A percentile compares a stretch with the other conserved stretches of the same genome.
Evolutionary conservation across 2,888 invertebrate species (phyloP).

Genomic region (Trichacis sp.): DNA sequence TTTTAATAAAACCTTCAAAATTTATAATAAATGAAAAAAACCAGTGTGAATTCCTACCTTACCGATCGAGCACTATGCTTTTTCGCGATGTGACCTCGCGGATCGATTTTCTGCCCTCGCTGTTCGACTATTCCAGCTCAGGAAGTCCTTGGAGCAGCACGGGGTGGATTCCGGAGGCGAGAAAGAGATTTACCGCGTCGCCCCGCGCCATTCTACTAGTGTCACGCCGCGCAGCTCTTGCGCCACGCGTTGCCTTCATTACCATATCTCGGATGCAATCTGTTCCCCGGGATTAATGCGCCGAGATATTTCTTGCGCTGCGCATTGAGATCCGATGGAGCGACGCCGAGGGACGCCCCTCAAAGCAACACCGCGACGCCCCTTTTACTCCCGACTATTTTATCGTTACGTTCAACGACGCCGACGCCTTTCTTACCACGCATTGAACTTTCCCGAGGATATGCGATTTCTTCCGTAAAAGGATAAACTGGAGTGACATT

Average conservation of each 20-base stretch:
- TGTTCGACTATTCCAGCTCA: not conserved
- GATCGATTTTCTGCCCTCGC: not conserved
- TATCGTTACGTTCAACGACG: too few species aligned
- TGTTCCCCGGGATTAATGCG: constrained; percentile 65
- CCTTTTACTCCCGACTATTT: too few species aligned
- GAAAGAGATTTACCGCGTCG: constrained; percentile 64
- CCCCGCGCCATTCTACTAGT: constrained; percentile 60
- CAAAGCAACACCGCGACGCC: constrained; percentile 12
- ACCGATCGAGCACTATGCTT: too few species aligned
- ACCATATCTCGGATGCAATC: constrained; percentile 68
- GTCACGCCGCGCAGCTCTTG: constrained; percentile 63
- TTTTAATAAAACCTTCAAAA: too few species aligned
- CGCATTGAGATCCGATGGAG: constrained; percentile 40
- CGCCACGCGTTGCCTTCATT: constrained; percentile 65
- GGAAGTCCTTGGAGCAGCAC: constrained; percentile 7
- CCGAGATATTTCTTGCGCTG: constrained; percentile 59
- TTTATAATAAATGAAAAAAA: too few species aligned
- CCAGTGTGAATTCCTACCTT: too few species aligned
- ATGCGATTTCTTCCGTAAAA: too few species aligned
- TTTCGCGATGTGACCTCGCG: too few species aligned
- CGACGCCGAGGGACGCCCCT: constrained; percentile 34
- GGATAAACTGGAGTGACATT: too few species aligned
- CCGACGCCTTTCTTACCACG: too few species aligned
- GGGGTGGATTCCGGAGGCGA: constrained; percentile 55
- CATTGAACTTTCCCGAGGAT: too few species aligned